Base-by-base conservation (phyloP, 2,797 vertebrate genomes). In the Babyrousa celebensis region DNA sequence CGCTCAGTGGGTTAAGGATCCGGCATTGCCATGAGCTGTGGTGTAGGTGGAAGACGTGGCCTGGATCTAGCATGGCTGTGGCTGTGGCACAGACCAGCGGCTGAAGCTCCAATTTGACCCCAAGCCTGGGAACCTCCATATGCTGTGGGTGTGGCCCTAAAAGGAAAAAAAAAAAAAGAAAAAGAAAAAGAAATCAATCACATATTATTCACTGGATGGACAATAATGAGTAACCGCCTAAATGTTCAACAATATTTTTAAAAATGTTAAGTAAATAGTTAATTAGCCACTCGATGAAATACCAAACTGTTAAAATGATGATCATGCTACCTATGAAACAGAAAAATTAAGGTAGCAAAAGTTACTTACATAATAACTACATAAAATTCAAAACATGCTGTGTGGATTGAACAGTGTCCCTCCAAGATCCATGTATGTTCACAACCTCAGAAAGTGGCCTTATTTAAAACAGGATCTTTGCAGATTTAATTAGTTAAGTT, bases 271-370 rank as follows among this genome's bases (percentile, higher is more conserved):
- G 21, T 63, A 70, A 82, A 43, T 29, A 95, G 32, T 83, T 27
- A 86, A 63, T 91, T 71, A 91, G 20, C 17, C 36, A 72, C 36
- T 40, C 62, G 15, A 85, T 29, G 54, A 78, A 94, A 91, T 40
- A 89, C 3, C 27, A 85, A 95, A 89, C 43, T 78, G 52, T 54
- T 89, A 77, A 96, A 86, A 85, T 18, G 18, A 90, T 52, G 36
- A 7, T 82, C 85, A 95, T 52, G 20, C 40, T 29, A 89, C 32
- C 52, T 62, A 52, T 17, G 15, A 62, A 58, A 74, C 1, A 48
- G 40, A 89, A 90, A 94, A 70, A 78, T 68, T 21, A 75, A 91
- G 36, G 60, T 60, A 58, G n/a, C 10, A 85, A 89, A 67, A 82
- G 36, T 71, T 68, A 90, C 70, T 92, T 92, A 87, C 17, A 60